Percentiles rank a stretch among this genome's conserved stretches.
Conservation (phyloP, 2,113 vertebrate species). For the Corapipo altera region DNA sequence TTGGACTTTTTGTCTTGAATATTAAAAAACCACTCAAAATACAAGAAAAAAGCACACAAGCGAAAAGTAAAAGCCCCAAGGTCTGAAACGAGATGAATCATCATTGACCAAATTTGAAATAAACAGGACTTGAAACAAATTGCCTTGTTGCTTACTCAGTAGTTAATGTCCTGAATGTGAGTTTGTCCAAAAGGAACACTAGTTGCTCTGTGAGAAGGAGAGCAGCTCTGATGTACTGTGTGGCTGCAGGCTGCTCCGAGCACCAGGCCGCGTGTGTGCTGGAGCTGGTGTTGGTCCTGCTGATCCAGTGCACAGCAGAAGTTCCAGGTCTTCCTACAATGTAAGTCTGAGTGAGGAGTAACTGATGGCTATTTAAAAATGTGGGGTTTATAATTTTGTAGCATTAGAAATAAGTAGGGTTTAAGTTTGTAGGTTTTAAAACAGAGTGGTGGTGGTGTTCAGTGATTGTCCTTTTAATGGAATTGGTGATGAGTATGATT, state of each 20-base stretch:
- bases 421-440: neutral
- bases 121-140: neutral
- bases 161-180: neutral
- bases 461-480: neutral
- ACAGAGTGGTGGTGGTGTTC: neutral
- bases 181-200: neutral
- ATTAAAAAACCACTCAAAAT: neutral
- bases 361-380: neutral
- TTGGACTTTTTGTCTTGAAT: neutral
- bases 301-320: rapidly evolving
- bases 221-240: rapidly evolving
- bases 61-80: neutral
- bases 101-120: neutral
- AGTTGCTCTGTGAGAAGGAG: neutral
- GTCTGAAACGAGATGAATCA: neutral
- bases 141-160: neutral
- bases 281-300: neutral
- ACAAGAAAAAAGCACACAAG: neutral
- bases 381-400: neutral
- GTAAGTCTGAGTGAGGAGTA: neutral
- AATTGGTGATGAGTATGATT: neutral
- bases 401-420: neutral
- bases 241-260: neutral
- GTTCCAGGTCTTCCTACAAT: neutral
- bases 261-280: neutral